Base-by-base conservation (phyloP, 2,797 vertebrate species). In the Pagetopsis macropterus region DNA sequence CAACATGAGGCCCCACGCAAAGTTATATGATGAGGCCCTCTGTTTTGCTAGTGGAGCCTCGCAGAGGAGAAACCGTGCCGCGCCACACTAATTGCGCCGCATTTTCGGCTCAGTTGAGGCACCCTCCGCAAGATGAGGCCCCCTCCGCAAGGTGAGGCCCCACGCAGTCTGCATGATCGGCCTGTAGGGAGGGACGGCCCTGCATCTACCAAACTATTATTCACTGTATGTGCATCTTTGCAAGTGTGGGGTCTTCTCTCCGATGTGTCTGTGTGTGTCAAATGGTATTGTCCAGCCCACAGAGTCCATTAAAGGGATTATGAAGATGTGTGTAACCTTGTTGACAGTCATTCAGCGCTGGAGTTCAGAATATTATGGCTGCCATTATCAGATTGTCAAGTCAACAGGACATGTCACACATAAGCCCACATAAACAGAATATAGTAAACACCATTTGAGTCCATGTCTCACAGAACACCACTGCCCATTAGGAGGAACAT, bases 261-360 rank as follows among this genome's bases (percentile, higher is more conserved):
- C 43, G 15, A 51, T 66, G 27, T 71, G 57, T 76, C 21, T 78
- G 45, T 45, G 41, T 23, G 57, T 66, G 48, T 68, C 55, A 60
- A 65, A 70, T 74, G 48, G 61, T 68, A 69, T 56, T 70, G 69
- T 84, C 76, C 81, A 69, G 58, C 72, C 78, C 73, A 84, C 56
- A 69, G 64, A 69, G 64, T 87, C 82, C 78, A 89, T 89, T 91
- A 88, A 83, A 84, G 60, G 60, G 82, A 89, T 91, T 87, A 87
- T 84, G 54, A 83, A 91, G 77, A 89, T 82, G 79, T 76, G 75
- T 55, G 65, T 65, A 59, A 57, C 51, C 45, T 82, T 4, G 11
- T 59, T 87, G 82, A 89, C 79, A 87, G 75, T 75, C 43, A 23
- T 44, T 87, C 69, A 84, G 74, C 59, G 63, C 71, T 49, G n/a